Conservation (phyloP, 2,113 vertebrate genomes). For the Dipodomys stephensi region DNA sequence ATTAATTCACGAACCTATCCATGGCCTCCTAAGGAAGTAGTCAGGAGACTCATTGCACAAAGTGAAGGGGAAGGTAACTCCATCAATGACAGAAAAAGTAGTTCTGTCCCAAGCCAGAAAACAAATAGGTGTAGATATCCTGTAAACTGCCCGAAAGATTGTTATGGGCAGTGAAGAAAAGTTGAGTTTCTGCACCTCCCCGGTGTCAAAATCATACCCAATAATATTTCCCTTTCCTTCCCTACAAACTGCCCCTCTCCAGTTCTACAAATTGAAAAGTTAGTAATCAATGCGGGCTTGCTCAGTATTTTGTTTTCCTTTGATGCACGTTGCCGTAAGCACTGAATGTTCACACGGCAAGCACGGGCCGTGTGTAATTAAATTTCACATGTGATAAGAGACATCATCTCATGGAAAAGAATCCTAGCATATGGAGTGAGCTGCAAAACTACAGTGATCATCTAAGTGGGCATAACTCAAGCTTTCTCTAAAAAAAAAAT, state of each 20-base stretch:
- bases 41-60: not conserved
- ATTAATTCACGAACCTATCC: not conserved
- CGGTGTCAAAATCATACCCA: fast-evolving
- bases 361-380: no score
- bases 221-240: fast-evolving
- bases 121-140: not conserved
- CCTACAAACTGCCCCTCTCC: not conserved
- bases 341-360: slow-evolving; percentile 8
- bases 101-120: not conserved
- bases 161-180: fast-evolving
- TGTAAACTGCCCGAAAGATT: fast-evolving
- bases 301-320: not conserved
- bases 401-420: not conserved
- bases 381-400: not conserved
- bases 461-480: not conserved
- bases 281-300: not conserved
- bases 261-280: not conserved
- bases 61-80: not conserved
- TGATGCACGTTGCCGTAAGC: not conserved
- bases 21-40: not conserved
- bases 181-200: fast-evolving
- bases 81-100: not conserved
- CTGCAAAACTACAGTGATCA: not conserved
- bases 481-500: not conserved
- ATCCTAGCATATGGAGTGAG: not conserved